phyloP scores from a whole-genome alignment of 1,140 invertebrate species.

The Panulirus ornatus region DNA sequence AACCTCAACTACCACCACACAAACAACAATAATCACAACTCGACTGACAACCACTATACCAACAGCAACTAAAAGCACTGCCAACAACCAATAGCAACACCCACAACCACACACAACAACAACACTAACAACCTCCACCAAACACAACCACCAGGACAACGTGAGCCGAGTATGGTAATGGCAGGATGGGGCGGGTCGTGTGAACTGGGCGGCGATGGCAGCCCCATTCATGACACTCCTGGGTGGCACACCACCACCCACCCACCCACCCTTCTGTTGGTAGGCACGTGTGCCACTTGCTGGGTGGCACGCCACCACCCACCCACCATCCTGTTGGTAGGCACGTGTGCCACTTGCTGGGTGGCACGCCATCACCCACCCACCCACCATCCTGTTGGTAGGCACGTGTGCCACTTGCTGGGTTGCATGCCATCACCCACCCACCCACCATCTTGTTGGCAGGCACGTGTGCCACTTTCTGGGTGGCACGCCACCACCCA shows the following conservation, averaged over 20 bases:
- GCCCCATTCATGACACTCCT: slow-evolving; percentile 19
- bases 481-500: background rate
- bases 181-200: slow-evolving; percentile 38
- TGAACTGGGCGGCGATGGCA: slow-evolving; percentile 19
- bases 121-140: background rate
- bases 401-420: background rate
- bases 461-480: background rate
- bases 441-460: background rate
- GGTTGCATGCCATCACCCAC: no score
- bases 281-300: background rate
- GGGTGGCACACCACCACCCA: background rate
- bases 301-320: background rate
- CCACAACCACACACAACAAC: background rate
- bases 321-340: background rate
- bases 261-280: slow-evolving; percentile 17
- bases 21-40: background rate
- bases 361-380: background rate
- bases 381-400: background rate
- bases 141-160: background rate
- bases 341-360: background rate
- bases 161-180: slow-evolving; percentile 5
- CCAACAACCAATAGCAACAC: no score
- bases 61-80: no score
- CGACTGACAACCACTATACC: background rate
- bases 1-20: background rate